These are phyloP conservation scores for Malacosoma neustria DNA, from an alignment of 2,888 invertebrate species.

Conservation along the genomic window DNA sequence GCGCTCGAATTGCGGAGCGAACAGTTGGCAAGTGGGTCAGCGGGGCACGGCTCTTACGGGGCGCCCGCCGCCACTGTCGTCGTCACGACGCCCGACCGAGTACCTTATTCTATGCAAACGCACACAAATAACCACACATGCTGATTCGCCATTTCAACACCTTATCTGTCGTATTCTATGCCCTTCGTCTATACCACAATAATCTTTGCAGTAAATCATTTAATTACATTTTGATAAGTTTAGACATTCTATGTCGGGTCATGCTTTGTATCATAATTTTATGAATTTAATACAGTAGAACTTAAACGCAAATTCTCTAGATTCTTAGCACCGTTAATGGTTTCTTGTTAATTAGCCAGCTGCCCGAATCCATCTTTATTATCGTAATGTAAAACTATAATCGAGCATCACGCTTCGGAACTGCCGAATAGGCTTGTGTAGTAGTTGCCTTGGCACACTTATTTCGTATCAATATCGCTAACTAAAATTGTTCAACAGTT, in stretches of 20 bases:
- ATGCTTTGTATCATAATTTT: too few species aligned
- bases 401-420: constrained; percentile 58
- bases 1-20: constrained; percentile 66
- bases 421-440: constrained; percentile 38
- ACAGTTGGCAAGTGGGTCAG: constrained; percentile 66
- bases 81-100: constrained; percentile 21
- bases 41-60: constrained; percentile 53
- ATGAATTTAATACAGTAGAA: too few species aligned
- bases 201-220: constrained; percentile 4
- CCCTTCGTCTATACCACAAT: constrained; percentile 13
- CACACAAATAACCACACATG: constrained; percentile 18
- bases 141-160: constrained; percentile 5
- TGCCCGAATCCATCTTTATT: constrained; percentile 27
- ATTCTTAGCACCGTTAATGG: background rate
- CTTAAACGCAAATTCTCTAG: background rate
- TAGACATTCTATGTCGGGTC: background rate
- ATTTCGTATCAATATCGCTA: constrained; percentile 44
- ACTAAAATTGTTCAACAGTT: constrained; percentile 23
- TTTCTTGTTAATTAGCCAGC: constrained; percentile 30
- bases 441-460: constrained; percentile 61
- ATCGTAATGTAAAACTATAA: constrained; percentile 46
- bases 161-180: constrained; percentile 4
- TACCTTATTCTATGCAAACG: constrained; percentile 14
- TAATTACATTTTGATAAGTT: background rate
- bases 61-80: constrained; percentile 29